These are phyloP conservation scores for Agriopis leucophaearia DNA, from an alignment of 2,888 invertebrate species.

Conservation along the genomic window DNA sequence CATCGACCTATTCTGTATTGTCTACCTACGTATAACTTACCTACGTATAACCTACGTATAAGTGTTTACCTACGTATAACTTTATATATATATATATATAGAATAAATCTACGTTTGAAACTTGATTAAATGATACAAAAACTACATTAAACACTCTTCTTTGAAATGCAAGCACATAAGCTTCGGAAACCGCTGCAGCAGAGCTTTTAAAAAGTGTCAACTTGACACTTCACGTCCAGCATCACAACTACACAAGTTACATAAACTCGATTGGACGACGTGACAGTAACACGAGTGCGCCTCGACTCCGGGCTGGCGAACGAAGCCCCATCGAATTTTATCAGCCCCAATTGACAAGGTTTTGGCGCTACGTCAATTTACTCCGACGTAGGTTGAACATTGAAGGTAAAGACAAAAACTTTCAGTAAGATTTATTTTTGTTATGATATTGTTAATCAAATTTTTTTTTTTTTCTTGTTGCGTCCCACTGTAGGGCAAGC, in stretches of 20 bases:
- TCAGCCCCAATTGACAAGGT: constrained; percentile 76
- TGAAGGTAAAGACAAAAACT: not conserved
- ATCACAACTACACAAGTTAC: constrained; percentile 43
- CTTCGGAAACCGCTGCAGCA: too few relatives aligned
- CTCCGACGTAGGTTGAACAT: constrained; percentile 47
- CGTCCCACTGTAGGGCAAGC: too few relatives aligned
- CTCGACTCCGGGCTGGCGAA: constrained; percentile 51
- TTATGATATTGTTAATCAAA: too few relatives aligned
- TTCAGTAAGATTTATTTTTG: too few relatives aligned
- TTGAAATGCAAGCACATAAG: not conserved
- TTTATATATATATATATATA: too few relatives aligned
- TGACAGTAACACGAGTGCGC: constrained; percentile 70
- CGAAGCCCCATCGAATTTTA: constrained; percentile 76
- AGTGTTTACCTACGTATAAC: too few relatives aligned
- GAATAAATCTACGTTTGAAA: too few relatives aligned
- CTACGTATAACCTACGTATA: too few relatives aligned
- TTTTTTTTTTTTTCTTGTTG: too few relatives aligned
- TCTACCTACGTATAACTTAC: too few relatives aligned
- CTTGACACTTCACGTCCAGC: constrained; percentile 18
- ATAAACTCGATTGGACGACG: constrained; percentile 58
- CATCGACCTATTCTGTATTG: too few relatives aligned
- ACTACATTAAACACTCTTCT: not conserved
- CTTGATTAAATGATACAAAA: not conserved
- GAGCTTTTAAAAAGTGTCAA: constrained; percentile 31
- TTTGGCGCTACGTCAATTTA: constrained; percentile 70